Base-by-base conservation (phyloP, 2,797 vertebrate species). In the Argentina silus region DNA sequence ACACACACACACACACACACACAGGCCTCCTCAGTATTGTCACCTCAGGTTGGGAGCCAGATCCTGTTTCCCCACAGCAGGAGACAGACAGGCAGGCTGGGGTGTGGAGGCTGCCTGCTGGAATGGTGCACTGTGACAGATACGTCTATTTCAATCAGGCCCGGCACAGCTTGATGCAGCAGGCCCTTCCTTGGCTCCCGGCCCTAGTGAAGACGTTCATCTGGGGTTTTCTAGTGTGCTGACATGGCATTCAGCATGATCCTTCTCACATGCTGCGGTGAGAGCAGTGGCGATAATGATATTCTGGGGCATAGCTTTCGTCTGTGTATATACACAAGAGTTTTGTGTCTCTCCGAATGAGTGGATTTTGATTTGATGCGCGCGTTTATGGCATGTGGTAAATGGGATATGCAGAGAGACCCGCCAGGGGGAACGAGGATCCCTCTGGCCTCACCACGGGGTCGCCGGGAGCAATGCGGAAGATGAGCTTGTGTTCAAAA, bases 111-210 rank as follows among this genome's bases (percentile, higher is more conserved):
- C 23, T 5, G 3, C 14, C 44, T n/a, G 12, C 57, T 17, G 17
- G 55, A 19, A 8, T 60, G 23, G 64, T 45, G 51, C 36, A 69
- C 71, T 70, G 78, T 70, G 78, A 77, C 83, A 78, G 79, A 81
- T 68, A 61, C 70, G 76, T 86, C 75, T 87, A 81, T 87, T 89
- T 86, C 72, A 69, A 78, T 83, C 84, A 70, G 71, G 56, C 56
- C 62, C 63, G 51, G 15, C 51, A 53, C 51, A 53, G 14, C 14
- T n/a, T 4, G 27, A 4, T 36, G 27, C 51, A 53, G 51, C 36
- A 15, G 51, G 48, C 43, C 73, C 43, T 78, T 55, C 14, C 69
- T 43, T 36, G 27, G 27, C 27, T 36, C 27, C 27, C 2, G 27
- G 63, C 73, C 44, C 67, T 67, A 2, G 64, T 78, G 75, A 78